Evolutionary conservation across 1,140 invertebrate genomes (phyloP).

Genomic region (Papilio polyxenes): DNA sequence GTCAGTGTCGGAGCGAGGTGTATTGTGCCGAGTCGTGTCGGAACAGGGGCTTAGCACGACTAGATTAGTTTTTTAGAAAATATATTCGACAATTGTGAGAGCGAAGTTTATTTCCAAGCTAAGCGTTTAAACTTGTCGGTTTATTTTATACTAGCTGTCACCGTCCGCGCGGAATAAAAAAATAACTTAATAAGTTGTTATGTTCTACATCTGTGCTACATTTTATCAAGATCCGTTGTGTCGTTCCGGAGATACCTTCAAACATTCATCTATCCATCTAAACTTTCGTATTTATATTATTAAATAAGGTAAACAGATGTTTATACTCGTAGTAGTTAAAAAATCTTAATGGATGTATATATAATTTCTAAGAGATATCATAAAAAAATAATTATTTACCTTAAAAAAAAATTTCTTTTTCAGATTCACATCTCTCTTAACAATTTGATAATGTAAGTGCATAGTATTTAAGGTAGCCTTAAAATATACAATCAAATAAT

Average conservation of each 20-base stretch:
- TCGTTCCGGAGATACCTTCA: too few species aligned
- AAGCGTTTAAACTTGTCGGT: background rate
- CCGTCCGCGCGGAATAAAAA: too few species aligned
- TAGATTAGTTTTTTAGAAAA: conserved; percentile 25
- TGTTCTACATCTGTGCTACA: too few species aligned
- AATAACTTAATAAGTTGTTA: too few species aligned
- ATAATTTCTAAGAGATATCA: too few species aligned
- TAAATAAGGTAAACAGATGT: too few species aligned
- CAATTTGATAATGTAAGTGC: background rate
- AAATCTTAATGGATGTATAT: too few species aligned
- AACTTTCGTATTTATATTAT: too few species aligned
- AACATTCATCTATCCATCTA: too few species aligned
- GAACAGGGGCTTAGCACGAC: background rate
- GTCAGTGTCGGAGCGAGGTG: conserved; percentile 40
- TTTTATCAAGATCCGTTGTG: too few species aligned
- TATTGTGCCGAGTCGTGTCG: conserved; percentile 39
- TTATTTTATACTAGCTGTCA: background rate
- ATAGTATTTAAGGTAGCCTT: background rate
- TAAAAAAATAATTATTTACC: too few species aligned
- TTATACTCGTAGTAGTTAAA: too few species aligned
- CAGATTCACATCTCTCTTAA: background rate
- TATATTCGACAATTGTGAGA: conserved; percentile 17
- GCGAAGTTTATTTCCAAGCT: background rate
- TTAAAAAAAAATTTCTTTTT: background rate
- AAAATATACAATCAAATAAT: background rate